Conservation (phyloP, 2,113 vertebrate genomes). For the Neogobius melanostomus region DNA sequence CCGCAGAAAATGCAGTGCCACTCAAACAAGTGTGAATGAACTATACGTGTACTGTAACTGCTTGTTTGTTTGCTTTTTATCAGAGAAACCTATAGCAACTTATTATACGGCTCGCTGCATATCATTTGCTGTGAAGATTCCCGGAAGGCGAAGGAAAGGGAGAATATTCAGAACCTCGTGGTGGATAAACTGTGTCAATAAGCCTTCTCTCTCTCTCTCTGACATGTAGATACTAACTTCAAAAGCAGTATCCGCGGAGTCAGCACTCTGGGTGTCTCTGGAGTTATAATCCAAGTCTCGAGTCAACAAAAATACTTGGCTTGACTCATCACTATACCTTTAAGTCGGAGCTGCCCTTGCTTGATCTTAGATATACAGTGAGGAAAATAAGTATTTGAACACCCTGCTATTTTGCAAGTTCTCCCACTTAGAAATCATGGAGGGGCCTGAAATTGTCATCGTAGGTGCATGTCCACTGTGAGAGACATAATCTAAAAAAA, state of each 20-base stretch:
- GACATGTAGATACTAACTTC: neutral
- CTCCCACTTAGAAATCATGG: too few relatives aligned
- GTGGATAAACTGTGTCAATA: neutral
- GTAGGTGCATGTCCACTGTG: too few relatives aligned
- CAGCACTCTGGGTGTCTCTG: neutral
- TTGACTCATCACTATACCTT: constrained; percentile 1
- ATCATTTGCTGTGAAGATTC: neutral
- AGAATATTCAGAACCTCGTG: neutral
- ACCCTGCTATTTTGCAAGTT: too few relatives aligned
- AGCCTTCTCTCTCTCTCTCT: neutral
- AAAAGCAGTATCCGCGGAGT: neutral
- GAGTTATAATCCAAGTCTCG: constrained; percentile 5
- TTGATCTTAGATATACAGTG: constrained; percentile 1
- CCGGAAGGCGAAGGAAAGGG: neutral
- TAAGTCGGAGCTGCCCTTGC: neutral
- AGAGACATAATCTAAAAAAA: too few relatives aligned
- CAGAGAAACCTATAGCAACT: neutral
- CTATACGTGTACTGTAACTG: too few relatives aligned
- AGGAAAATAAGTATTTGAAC: too few relatives aligned
- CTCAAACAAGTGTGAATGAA: neutral
- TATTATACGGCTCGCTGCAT: neutral
- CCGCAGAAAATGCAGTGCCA: too few relatives aligned
- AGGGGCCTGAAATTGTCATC: too few relatives aligned
- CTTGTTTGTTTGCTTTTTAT: neutral
- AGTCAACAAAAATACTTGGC: neutral